Evolutionary conservation across 2,797 vertebrate genomes (phyloP), one percentile per base, ranked within the genome.

Genomic region (Gadopsis marmoratus): DNA sequence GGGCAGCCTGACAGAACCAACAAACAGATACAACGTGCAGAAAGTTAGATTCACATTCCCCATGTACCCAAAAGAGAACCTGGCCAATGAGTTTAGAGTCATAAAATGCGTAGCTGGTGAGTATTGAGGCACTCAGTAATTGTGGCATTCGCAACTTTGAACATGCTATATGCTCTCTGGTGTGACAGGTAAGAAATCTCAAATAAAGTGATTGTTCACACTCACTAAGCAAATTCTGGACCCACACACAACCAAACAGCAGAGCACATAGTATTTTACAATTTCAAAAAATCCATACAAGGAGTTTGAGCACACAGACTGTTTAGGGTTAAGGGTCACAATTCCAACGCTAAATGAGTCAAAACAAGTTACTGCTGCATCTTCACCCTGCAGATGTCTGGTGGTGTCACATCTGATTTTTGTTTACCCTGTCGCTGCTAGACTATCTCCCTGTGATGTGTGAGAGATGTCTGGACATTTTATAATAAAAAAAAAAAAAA

Each of bases 1-100:
- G 68, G 59, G 50, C 33, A 55, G 67, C 67, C 88, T 94, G 82
- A 67, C 67, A 51, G 67, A 26, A 71, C 23, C 81, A 61, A 82
- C 7, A 85, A 26, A 71, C 23, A 82, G 16, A 55, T 3, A 41
- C 17, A 47, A 39, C 39, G 67, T 21, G 2, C 48, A 75, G 53
- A 47, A 71, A 39, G 29, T 56, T 26, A 61, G 21, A 33, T 48
- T 60, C 14, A 55, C 3, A 41, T 35, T 47, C 17, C 43, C 33
- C 21, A 39, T 11, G 26, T n/a, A 10, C 6, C 59, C 16, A 23
- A 0, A 51, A 13, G 19, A 59, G 50, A 61, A 21, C 6, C 23
- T 35, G 43, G 17, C 14, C 41, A n/a, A 19, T 14, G 26, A 29
- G 5, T 5, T 48, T 47, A 0, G 4, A 63, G 6, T 14, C 17